Conservation (phyloP, 2,113 vertebrate genomes). For the Marmota monax region DNA sequence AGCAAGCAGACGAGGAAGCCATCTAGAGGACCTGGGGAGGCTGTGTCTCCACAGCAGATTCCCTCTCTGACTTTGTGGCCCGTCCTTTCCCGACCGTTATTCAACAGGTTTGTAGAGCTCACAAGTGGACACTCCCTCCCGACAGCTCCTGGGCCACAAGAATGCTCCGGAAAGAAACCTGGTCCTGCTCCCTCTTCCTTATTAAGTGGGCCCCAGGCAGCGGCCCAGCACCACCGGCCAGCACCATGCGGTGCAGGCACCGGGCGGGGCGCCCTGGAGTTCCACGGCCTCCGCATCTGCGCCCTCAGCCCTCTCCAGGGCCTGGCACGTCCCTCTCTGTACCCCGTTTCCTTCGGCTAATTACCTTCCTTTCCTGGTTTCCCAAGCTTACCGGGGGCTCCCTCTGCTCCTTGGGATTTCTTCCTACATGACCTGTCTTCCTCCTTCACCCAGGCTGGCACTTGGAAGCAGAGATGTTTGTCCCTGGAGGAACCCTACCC, state of each 20-base stretch:
- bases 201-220: background rate
- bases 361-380: background rate
- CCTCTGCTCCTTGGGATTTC: no score
- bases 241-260: rapidly evolving
- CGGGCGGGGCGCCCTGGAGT: rapidly evolving
- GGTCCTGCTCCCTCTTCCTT: rapidly evolving
- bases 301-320: background rate
- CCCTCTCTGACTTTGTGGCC: background rate
- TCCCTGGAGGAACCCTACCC: background rate
- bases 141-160: background rate
- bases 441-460: no score
- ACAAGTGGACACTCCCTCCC: no score
- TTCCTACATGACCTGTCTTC: rapidly evolving
- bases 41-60: rapidly evolving
- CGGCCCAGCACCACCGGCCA: rapidly evolving
- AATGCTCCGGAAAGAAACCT: background rate
- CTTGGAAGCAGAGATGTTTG: rapidly evolving
- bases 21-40: no score
- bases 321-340: rapidly evolving
- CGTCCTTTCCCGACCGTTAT: background rate
- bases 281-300: rapidly evolving
- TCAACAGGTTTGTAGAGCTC: background rate
- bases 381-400: background rate
- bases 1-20: rapidly evolving
- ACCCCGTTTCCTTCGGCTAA: background rate